A percentile compares a stretch with the other conserved stretches of the same genome.
Evolutionary conservation across 1,140 invertebrate species (phyloP).

Genomic region (Calephelis nemesis): DNA sequence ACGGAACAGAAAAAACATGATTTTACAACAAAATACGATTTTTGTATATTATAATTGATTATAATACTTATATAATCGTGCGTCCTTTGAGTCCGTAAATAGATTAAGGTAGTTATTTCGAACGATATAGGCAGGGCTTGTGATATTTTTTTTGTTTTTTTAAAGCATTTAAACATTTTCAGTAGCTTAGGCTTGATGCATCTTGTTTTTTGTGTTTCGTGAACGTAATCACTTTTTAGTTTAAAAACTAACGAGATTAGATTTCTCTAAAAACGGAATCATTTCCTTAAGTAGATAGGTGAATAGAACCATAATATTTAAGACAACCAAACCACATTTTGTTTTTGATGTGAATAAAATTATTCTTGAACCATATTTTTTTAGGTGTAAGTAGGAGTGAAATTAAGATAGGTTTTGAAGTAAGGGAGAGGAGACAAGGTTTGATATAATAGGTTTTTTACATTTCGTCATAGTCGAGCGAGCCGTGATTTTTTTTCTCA

Average conservation of each 20-base stretch:
- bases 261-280: conserved; percentile 43
- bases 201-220: conserved; percentile 18
- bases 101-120: conserved; percentile 9
- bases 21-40: conserved; percentile 2
- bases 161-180: conserved; percentile 8
- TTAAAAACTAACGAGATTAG: conserved; percentile 45
- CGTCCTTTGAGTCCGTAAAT: conserved; percentile 3
- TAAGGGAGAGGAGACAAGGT: conserved; percentile 3
- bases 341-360: conserved; percentile 52
- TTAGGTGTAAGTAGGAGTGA: conserved; percentile 36
- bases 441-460: conserved; percentile 19
- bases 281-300: conserved; percentile 66
- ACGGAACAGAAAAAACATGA: conserved; percentile 13
- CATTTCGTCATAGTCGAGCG: conserved; percentile 10
- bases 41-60: neutral
- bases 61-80: neutral
- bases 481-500: neutral
- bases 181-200: conserved; percentile 8
- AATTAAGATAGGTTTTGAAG: conserved; percentile 29
- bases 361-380: conserved; percentile 52
- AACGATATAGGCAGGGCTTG: neutral
- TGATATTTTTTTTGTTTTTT: conserved; percentile 6
- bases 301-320: conserved; percentile 62
- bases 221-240: conserved; percentile 16
- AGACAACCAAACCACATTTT: conserved; percentile 48